Percentiles rank a stretch among this genome's conserved stretches.
These are phyloP conservation scores for Perodicticus potto DNA, from an alignment of 2,797 vertebrate species.

Conservation along the genomic window DNA sequence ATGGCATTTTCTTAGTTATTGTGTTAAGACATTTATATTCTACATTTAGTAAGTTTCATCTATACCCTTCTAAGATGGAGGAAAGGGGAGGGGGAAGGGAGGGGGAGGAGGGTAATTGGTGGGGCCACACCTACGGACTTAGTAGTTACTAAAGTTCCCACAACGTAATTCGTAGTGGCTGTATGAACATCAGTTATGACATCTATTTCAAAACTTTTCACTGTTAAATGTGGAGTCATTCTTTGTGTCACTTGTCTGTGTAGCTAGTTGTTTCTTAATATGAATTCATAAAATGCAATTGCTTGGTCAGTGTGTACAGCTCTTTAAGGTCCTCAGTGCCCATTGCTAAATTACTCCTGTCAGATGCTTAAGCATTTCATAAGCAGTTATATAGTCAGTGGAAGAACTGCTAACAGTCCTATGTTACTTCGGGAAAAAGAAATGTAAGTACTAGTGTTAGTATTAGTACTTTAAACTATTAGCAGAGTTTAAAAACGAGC, in stretches of 20 bases:
- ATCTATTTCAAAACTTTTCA: not conserved
- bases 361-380: not conserved
- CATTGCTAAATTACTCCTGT: not conserved
- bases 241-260: not conserved
- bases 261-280: not conserved
- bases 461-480: not conserved
- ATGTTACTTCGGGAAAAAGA: not conserved
- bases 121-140: no score
- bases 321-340: not conserved
- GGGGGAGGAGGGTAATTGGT: no score
- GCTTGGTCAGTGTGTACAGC: accelerated
- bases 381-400: not conserved
- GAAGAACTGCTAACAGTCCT: not conserved
- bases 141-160: not conserved
- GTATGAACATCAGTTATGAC: not conserved
- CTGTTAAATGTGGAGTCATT: not conserved
- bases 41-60: no score
- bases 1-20: no score
- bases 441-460: not conserved
- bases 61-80: no score
- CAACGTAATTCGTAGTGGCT: not conserved
- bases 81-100: no score
- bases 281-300: not conserved
- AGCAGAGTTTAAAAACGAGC: not conserved
- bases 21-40: no score